These are phyloP conservation scores for Apotomis capreana DNA, from an alignment of 2,888 invertebrate genomes.

Conservation along the genomic window DNA sequence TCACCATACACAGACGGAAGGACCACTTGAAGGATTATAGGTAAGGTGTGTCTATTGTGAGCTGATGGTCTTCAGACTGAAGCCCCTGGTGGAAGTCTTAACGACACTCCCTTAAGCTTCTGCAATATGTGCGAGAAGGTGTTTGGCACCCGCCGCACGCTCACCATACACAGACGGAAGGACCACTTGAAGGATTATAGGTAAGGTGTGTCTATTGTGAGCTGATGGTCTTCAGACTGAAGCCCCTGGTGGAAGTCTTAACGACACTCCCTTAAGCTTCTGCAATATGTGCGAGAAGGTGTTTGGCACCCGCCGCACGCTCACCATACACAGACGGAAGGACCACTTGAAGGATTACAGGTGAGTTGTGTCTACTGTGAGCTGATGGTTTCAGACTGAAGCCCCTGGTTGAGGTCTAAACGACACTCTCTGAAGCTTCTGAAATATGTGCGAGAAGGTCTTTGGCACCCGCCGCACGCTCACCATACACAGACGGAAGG, in stretches of 20 bases:
- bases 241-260: not conserved
- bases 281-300: no score
- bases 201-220: constrained; percentile 47
- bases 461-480: no score
- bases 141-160: constrained; percentile 64
- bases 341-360: constrained; percentile 51
- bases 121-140: constrained; percentile 68
- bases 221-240: no score
- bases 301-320: no score
- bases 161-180: constrained; percentile 72
- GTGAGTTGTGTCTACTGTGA: constrained; percentile 46
- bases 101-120: constrained; percentile 68
- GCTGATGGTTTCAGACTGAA: no score
- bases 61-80: constrained; percentile 47
- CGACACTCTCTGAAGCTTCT: no score
- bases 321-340: no score
- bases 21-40: constrained; percentile 75
- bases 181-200: constrained; percentile 75
- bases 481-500: no score
- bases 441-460: no score
- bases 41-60: constrained; percentile 47
- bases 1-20: constrained; percentile 72
- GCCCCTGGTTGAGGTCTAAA: no score
- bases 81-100: constrained; percentile 73
- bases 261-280: no score